Percentiles rank a stretch among this genome's conserved stretches.
phyloP scores from a whole-genome alignment of 2,888 invertebrate species.

The Cheiracanthium punctorium region DNA sequence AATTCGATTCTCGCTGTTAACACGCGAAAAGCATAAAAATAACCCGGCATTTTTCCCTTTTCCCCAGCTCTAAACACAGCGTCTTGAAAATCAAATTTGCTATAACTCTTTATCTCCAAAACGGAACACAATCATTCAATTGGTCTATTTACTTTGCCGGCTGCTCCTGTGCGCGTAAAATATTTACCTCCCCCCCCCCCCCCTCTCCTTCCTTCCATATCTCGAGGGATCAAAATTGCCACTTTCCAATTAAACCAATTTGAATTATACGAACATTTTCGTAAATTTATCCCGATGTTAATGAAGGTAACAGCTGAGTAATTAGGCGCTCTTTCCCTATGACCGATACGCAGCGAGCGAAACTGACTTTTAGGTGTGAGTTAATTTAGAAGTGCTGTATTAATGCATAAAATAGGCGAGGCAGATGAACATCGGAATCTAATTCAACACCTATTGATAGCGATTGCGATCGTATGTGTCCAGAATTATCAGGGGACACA shows the following conservation, averaged over 20 bases:
- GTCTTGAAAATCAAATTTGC: conserved; percentile 6
- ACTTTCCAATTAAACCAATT: conserved; percentile 29
- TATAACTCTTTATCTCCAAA: background rate
- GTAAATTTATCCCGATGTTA: conserved; percentile 22
- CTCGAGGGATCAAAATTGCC: conserved; percentile 13
- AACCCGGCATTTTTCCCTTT: background rate
- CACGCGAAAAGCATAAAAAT: background rate
- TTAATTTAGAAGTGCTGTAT: conserved; percentile 5
- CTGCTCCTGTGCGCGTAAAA: conserved; percentile 4
- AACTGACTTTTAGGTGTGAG: conserved; percentile 6
- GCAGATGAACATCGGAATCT: conserved; percentile 8
- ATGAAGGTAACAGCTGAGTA: conserved; percentile 20
- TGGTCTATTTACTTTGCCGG: conserved; percentile 13
- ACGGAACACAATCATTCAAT: conserved; percentile 1
- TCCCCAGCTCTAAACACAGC: background rate
- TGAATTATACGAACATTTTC: conserved; percentile 23
- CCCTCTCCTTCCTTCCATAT: no score
- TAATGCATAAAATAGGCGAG: conserved; percentile 7
- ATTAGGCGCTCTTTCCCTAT: conserved; percentile 9
- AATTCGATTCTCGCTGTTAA: background rate
- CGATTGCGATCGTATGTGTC: conserved; percentile 4
- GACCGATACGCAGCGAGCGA: conserved; percentile 2
- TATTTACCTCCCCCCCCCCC: conserved; percentile 7
- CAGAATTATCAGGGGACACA: background rate
- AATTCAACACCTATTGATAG: conserved; percentile 17